Evolutionary conservation across 1,140 invertebrate species (phyloP), one percentile per base, ranked within the genome.

Genomic region (Laodelphax striatellus): DNA sequence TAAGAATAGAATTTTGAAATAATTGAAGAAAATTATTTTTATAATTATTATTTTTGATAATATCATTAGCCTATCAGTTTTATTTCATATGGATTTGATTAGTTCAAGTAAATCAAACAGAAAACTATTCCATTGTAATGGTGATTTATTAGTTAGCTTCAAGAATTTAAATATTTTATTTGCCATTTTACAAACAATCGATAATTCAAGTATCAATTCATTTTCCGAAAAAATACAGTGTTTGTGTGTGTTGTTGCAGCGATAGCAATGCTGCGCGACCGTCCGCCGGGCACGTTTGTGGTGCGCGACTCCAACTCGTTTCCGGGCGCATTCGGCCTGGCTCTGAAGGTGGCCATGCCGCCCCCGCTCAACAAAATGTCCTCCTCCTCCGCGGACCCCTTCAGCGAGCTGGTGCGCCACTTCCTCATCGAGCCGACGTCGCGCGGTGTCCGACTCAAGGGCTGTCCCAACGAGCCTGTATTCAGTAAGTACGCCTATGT

Each of bases 341-440:
- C 97, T 0, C 75, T 99, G 17, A 95, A 97, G 73, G 95, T 98
- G 0, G 85, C 90, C 9, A 80, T 82, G 42, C 81, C 85, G 62
- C 92, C 92, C 9, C 80, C 86, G 1, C 80, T 80, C 43, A 72
- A 76, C 2, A 73, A 78, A 67, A 73, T 72, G 2, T 72, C 74
- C 34, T 66, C 64, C 62, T 68, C 68, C 28, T 28, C 34, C 34
- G 34, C 34, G 9, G 85, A 88, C 69, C 80, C 81, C 6, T 78
- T 80, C n/a, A 87, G 82, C 67, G 93, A 96, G 71, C 76, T 95
- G 11, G 94, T 98, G 17, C 80, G 96, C 21, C 96, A 98, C 73
- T 99, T 98, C 76, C 80, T 99, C 10, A 96, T 99, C 67, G 97
- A 99, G 72, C 94, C 96, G 0, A 95, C 94, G 5, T 84, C 89